Base-by-base conservation (phyloP, 92 coral and sea anemone genomes). In the Pocillopora grandis region DNA sequence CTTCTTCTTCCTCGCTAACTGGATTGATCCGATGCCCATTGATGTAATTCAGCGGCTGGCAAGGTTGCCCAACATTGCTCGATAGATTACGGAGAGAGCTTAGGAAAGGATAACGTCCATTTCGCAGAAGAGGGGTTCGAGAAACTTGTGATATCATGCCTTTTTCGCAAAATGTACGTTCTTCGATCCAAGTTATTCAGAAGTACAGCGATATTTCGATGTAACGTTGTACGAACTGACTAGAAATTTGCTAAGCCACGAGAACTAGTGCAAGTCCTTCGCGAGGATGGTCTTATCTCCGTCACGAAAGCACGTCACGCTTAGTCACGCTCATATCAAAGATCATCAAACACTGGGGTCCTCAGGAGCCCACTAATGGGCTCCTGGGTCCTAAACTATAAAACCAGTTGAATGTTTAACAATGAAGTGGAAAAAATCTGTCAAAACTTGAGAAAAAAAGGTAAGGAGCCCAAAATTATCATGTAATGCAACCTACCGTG, bases 11-110 rank as follows among this genome's bases (percentile, higher is more conserved):
- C 37, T 85, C 90, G 83, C 93, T 90, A 83, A 80, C 85, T 0
- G 99, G 99, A 84, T 90, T 82, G 20, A 75, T 67, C 69, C 99
- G 91, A 52, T 84, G 83, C 11, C 99, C 99, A 77, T 91, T 86
- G 20, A 97, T 62, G 79, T 85, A 97, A 80, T 96, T 97, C 60
- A 97, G 86, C 49, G 90, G 87, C 71, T 85, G 83, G 37, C 78
- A 78, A 58, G 76, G 73, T 11, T 74, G 37, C 12, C 58, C 58
- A 21, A n/a, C 21, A 49, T 76, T 80, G 13, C 62, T 71, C 68
- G 88, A 84, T 10, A 76, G 62, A 42, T 69, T 66, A 16, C 82
- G 65, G 59, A 74, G 6, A 65, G 80, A 62, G 80, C 74, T 49
- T 6, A 75, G 18, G 21, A 74, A 72, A 75, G 17, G 59, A 23